Evolutionary conservation across 1,140 invertebrate genomes (phyloP).

Genomic region (Asbolus verrucosus): DNA sequence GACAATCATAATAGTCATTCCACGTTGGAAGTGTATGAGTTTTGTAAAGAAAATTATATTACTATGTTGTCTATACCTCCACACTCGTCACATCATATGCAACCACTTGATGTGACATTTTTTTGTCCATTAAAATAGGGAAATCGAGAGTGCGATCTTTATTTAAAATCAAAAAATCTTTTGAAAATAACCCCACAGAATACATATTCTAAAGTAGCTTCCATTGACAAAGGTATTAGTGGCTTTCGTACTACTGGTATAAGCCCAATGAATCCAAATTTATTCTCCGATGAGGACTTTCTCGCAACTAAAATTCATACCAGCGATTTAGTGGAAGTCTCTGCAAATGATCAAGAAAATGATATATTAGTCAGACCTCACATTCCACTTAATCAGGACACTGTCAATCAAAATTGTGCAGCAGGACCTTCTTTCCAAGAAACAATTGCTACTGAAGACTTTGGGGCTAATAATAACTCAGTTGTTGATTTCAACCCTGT

Average conservation of each 20-base stretch:
- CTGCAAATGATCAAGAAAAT: background rate
- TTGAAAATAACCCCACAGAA: too few species aligned
- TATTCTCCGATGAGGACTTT: constrained; percentile 55
- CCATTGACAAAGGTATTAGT: background rate
- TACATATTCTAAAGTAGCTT: too few species aligned
- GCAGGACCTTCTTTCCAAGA: too few species aligned
- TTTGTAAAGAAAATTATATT: constrained; percentile 58
- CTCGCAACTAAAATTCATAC: constrained; percentile 37
- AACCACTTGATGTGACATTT: constrained; percentile 62
- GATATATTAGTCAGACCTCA: background rate
- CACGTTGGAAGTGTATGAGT: constrained; percentile 47
- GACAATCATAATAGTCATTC: constrained; percentile 65
- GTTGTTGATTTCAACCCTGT: background rate
- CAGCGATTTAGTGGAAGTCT: constrained; percentile 19
- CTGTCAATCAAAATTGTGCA: too few species aligned
- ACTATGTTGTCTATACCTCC: constrained; percentile 62
- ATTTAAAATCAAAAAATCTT: constrained; percentile 4
- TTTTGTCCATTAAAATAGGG: constrained; percentile 64
- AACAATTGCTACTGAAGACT: too few species aligned
- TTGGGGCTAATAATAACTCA: too few species aligned
- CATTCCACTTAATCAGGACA: too few species aligned
- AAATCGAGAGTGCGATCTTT: constrained; percentile 42
- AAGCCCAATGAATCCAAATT: constrained; percentile 50
- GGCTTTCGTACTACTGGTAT: constrained; percentile 51
- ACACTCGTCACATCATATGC: constrained; percentile 63